phyloP scores from a whole-genome alignment of 2,113 vertebrate species.

The Eurypyga helias region DNA sequence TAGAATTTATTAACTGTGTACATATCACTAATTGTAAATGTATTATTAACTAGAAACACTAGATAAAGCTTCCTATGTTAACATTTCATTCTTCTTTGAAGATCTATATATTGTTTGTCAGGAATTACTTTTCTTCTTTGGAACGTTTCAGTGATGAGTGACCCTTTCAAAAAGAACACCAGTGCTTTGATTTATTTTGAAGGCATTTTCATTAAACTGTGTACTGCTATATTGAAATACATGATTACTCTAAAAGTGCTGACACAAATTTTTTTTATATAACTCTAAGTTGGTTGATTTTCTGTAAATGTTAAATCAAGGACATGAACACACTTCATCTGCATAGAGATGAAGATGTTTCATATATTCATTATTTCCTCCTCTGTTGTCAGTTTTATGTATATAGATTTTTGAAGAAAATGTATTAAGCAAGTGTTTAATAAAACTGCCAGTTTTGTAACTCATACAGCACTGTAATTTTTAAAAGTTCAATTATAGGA shows the following conservation, averaged over 20 bases:
- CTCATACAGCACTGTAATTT: not conserved
- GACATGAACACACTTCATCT: constrained; percentile 45
- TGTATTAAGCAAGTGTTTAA: not conserved
- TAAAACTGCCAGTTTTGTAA: constrained; percentile 23
- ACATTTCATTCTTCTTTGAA: constrained; percentile 22
- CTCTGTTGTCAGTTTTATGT: constrained; percentile 2
- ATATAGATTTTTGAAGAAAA: not conserved
- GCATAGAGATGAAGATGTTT: constrained; percentile 53
- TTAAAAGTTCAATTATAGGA: not conserved
- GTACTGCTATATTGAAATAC: constrained; percentile 55
- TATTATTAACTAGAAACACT: constrained; percentile 56
- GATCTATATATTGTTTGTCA: constrained; percentile 8
- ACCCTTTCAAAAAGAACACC: not conserved
- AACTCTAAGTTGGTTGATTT: constrained; percentile 67
- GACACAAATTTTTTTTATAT: constrained; percentile 60
- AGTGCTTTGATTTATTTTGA: constrained; percentile 66
- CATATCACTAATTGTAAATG: constrained; percentile 59
- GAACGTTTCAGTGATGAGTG: constrained; percentile 6
- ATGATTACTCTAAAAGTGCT: constrained; percentile 70
- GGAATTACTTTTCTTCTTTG: constrained; percentile 43
- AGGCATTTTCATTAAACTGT: constrained; percentile 67
- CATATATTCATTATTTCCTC: constrained; percentile 41
- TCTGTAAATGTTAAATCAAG: constrained; percentile 75
- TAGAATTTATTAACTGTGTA: constrained; percentile 59
- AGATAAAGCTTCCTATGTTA: not conserved